Percentiles rank a stretch among this genome's conserved stretches.
Evolutionary conservation across 2,113 vertebrate genomes (phyloP).

Genomic region (Glareola pratincola): DNA sequence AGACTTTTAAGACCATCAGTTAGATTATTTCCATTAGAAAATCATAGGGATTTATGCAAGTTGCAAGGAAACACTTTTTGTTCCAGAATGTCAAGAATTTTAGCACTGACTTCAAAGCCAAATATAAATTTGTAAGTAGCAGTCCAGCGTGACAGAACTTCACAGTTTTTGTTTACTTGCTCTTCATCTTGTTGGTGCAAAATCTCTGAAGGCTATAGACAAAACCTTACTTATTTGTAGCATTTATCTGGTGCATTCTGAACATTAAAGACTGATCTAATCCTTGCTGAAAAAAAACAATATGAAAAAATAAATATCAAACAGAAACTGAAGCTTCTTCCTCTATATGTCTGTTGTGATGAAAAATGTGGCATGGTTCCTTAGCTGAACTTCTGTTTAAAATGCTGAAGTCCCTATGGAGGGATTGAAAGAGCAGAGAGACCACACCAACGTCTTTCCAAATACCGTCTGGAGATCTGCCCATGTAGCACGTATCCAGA

Average conservation of each 20-base stretch:
- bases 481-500: not conserved
- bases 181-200: not conserved
- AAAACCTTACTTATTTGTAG: not conserved
- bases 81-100: not conserved
- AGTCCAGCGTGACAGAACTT: not conserved
- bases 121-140: not conserved
- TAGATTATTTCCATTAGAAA: not conserved
- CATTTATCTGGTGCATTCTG: not conserved
- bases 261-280: not conserved
- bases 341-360: not conserved
- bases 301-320: not conserved
- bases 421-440: not conserved
- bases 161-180: not conserved
- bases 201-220: not conserved
- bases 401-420: not conserved
- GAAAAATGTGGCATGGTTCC: not conserved
- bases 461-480: not conserved
- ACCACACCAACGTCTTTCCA: not conserved
- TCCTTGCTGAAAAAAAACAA: not conserved
- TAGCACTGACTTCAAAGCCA: not conserved
- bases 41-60: not conserved
- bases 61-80: not conserved
- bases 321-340: not conserved
- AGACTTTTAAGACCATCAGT: not conserved
- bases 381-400: not conserved